Percentiles rank a stretch among this genome's conserved stretches.
phyloP scores from a whole-genome alignment of 2,888 invertebrate species.

The Noctua janthe region DNA sequence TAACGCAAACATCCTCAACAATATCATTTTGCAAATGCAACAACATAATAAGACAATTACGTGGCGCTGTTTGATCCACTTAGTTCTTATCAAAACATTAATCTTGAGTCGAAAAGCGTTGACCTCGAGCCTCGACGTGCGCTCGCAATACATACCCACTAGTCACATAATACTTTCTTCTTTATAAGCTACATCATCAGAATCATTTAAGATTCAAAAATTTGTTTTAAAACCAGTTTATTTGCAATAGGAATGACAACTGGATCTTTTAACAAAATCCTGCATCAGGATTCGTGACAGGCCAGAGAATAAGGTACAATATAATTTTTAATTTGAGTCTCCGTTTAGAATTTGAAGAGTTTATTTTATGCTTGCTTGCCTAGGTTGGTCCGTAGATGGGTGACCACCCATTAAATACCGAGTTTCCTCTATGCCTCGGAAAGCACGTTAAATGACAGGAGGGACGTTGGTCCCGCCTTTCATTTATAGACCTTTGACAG shows the following conservation, averaged over 20 bases:
- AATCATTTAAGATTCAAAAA: not conserved
- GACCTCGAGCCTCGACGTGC: slow-evolving; percentile 64
- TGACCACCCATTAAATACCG: not conserved
- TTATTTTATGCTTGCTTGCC: not conserved
- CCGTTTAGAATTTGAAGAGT: not conserved
- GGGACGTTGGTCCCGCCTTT: not conserved
- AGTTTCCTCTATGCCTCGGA: not conserved
- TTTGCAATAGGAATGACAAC: not conserved
- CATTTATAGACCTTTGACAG: not conserved
- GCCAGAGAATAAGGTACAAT: not conserved
- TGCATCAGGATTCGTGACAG: not conserved
- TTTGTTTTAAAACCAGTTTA: not conserved
- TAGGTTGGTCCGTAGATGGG: not conserved
- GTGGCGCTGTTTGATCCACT: slow-evolving; percentile 68
- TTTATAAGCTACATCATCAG: slow-evolving; percentile 36
- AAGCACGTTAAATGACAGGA: not conserved
- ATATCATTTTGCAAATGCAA: slow-evolving; percentile 67
- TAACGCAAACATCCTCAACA: slow-evolving; percentile 59
- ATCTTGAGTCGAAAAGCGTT: slow-evolving; percentile 68
- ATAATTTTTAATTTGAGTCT: no score
- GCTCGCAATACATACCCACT: slow-evolving; percentile 58
- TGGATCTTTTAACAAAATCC: not conserved
- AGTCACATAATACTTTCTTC: slow-evolving; percentile 64
- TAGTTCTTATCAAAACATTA: slow-evolving; percentile 68
- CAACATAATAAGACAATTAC: slow-evolving; percentile 72